Evolutionary conservation across 2,888 invertebrate species (phyloP).

Genomic region (Macrophya annulata): DNA sequence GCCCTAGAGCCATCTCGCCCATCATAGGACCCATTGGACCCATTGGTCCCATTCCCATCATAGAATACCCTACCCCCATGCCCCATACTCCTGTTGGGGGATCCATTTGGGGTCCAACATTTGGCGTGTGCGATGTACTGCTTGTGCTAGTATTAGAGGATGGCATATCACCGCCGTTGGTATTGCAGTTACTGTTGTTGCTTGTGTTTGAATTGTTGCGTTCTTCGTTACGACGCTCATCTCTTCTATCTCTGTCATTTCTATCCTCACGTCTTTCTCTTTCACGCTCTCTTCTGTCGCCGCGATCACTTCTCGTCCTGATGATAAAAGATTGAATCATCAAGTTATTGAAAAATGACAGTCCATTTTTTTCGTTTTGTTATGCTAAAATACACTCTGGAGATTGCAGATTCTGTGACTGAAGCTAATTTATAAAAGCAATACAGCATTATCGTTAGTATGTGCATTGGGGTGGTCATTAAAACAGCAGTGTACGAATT

Average conservation of each 20-base stretch:
- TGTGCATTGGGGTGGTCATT: too few species aligned
- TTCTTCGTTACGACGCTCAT: slow-evolving; percentile 61
- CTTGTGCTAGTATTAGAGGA: slow-evolving; percentile 72
- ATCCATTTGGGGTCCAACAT: slow-evolving; percentile 72
- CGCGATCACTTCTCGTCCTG: slow-evolving; percentile 75
- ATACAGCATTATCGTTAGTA: not conserved
- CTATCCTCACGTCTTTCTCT: slow-evolving; percentile 69
- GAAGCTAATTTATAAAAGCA: not conserved
- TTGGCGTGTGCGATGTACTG: slow-evolving; percentile 70
- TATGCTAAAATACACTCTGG: not conserved
- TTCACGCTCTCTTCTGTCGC: slow-evolving; percentile 79
- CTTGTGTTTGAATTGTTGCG: slow-evolving; percentile 64
- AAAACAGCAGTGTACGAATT: too few species aligned
- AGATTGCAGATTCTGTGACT: not conserved
- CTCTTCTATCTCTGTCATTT: slow-evolving; percentile 73
- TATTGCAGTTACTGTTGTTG: slow-evolving; percentile 75
- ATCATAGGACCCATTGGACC: slow-evolving; percentile 79
- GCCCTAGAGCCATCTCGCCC: slow-evolving; percentile 75
- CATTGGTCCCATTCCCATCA: slow-evolving; percentile 82
- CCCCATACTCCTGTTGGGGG: slow-evolving; percentile 73
- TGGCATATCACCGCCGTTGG: slow-evolving; percentile 73
- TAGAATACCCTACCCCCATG: slow-evolving; percentile 80
- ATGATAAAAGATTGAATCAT: slow-evolving; percentile 22
- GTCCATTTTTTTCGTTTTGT: not conserved
- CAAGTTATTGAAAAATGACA: not conserved